Evolutionary conservation across 2,113 vertebrate genomes (phyloP), one percentile per base, ranked within the genome.

Genomic region (Dolichallabes microphthalmus): DNA sequence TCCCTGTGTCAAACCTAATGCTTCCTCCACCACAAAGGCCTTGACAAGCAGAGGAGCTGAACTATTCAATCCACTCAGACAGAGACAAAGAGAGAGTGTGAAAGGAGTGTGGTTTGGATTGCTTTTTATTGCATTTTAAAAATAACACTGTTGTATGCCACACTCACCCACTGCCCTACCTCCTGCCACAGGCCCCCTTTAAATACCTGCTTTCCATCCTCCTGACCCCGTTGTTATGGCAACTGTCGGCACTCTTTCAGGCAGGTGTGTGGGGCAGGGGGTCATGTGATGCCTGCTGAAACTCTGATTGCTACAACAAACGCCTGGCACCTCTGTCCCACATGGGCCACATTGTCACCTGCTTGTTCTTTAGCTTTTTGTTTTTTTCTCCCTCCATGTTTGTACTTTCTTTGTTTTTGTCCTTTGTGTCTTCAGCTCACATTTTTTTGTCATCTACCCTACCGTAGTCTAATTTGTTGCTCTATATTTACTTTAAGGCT

Each of bases 151-250:
- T 87, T 87, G 64, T 80, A 82, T 74, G 55, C 88, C 87, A 89
- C 90, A 87, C 82, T 58, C 75, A 83, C 86, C 88, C 87, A 61
- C 89, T 86, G 88, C 90, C 88, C 90, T 91, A 92, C 90, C 93
- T 89, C 88, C 91, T 88, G 86, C 88, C 91, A 94, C 91, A 89
- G 85, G 89, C 91, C 91, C 92, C 93, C 89, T 88, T 85, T 73
- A 80, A 89, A 90, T 89, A 90, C 91, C 91, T 90, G 92, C 89
- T 92, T 93, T 92, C 92, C 63, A 78, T 92, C 88, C 88, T 82
- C 91, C 92, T 94, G 93, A 95, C 94, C 95, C 92, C 88, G 94
- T 95, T 92, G 81, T 93, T 92, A 95, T 95, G 93, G 95, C 93
- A 95, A 95, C 94, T 92, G 91, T 92, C 83, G 88, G 92, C 88